These are phyloP conservation scores for Cerastis rubricosa DNA, from an alignment of 2,888 invertebrate genomes.

Conservation along the genomic window DNA sequence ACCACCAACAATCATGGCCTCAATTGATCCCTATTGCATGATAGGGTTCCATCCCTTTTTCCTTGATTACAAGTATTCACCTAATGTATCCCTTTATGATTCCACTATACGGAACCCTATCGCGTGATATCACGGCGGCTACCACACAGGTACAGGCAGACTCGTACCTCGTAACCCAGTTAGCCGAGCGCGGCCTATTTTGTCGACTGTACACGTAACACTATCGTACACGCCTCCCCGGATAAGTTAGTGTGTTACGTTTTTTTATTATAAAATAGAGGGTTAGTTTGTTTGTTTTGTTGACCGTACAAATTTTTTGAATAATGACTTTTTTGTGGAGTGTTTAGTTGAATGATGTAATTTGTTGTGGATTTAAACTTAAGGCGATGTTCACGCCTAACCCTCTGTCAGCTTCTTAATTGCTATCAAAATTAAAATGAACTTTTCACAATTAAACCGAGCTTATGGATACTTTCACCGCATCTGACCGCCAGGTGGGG, in stretches of 20 bases:
- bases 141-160: slow-evolving; percentile 53
- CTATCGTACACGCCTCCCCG: slow-evolving; percentile 67
- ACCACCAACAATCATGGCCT: not conserved
- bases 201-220: slow-evolving; percentile 68
- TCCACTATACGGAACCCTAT: slow-evolving; percentile 45
- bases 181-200: slow-evolving; percentile 72
- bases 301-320: slow-evolving; percentile 12
- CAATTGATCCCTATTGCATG: not conserved
- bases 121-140: slow-evolving; percentile 56
- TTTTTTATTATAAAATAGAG: slow-evolving; percentile 43
- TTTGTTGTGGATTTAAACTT: slow-evolving; percentile 3
- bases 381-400: not conserved
- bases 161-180: slow-evolving; percentile 73
- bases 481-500: not conserved
- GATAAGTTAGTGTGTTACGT: slow-evolving; percentile 68
- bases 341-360: slow-evolving; percentile 7
- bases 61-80: slow-evolving; percentile 25
- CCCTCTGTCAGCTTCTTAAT: not conserved
- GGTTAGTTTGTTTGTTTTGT: slow-evolving; percentile 38
- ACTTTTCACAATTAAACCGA: not conserved
- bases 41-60: not conserved
- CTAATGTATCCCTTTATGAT: slow-evolving; percentile 36
- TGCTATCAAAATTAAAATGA: not conserved
- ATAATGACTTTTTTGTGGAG: not conserved
- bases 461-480: not conserved